Percentiles rank a stretch among this genome's conserved stretches.
Conservation (phyloP, 2,113 vertebrate species). For the Australoheros scitulus region DNA sequence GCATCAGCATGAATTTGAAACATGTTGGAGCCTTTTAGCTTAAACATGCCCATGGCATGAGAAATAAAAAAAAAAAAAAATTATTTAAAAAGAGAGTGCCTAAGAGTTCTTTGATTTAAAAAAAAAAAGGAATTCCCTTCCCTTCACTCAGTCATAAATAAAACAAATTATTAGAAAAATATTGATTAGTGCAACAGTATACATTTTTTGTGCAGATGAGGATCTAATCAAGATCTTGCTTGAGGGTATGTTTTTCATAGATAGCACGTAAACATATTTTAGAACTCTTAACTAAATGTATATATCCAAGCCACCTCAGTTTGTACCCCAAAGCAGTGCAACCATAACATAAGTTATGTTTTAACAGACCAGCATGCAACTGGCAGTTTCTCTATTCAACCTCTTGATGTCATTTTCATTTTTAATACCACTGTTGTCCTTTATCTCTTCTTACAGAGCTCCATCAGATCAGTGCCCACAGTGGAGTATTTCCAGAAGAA, state of each 20-base stretch:
- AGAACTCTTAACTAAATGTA: neutral
- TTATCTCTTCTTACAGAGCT: constrained; percentile 22
- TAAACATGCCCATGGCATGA: neutral
- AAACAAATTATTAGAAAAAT: neutral
- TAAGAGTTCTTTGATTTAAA: neutral
- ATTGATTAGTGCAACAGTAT: neutral
- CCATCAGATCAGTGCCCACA: constrained; percentile 4
- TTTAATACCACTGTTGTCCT: constrained; percentile 41
- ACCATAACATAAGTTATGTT: neutral
- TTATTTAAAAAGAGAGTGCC: neutral
- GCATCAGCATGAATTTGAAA: neutral
- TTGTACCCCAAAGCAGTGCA: neutral
- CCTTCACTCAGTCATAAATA: neutral
- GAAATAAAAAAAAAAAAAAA: neutral
- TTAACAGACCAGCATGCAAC: constrained; percentile 5
- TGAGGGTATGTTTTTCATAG: neutral
- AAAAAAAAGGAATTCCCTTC: no score
- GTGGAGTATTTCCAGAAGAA: constrained; percentile 49
- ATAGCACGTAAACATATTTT: neutral
- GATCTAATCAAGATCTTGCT: neutral
- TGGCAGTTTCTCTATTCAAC: constrained; percentile 16
- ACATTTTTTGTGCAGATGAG: neutral
- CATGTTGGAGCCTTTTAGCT: neutral
- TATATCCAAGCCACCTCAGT: no score
- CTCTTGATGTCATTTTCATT: constrained; percentile 40